Percentiles rank a stretch among this genome's conserved stretches.
Evolutionary conservation across 37 sponge, comb jelly and placozoan genomes (phyloP).

Genomic region (Chondrosia reniformis): DNA sequence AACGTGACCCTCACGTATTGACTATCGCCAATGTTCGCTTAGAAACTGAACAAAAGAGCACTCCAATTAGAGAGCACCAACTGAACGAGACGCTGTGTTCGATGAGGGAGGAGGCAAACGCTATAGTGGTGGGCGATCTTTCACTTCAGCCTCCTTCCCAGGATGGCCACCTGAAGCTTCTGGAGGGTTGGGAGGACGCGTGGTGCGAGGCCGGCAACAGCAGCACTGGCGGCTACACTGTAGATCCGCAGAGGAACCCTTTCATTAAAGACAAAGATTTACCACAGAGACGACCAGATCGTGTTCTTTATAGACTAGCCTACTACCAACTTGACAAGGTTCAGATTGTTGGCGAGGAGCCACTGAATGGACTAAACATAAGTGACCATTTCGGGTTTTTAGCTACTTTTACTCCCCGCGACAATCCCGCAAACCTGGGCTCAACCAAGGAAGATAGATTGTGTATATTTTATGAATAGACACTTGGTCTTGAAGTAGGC

Average conservation of each 20-base stretch:
- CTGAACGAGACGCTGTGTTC: slow-evolving; percentile 47
- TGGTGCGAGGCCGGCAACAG: slow-evolving; percentile 48
- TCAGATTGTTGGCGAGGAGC: slow-evolving; percentile 49
- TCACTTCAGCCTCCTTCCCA: slow-evolving; percentile 19
- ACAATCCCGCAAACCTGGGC: not conserved
- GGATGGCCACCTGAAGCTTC: slow-evolving; percentile 42
- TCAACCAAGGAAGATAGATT: slow-evolving; percentile 1
- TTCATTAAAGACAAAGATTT: slow-evolving; percentile 41
- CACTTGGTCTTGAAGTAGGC: too few species aligned
- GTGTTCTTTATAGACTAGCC: slow-evolving; percentile 39
- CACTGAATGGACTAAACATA: not conserved
- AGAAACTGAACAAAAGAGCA: slow-evolving; percentile 23
- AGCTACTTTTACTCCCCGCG: slow-evolving; percentile 30
- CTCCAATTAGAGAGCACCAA: slow-evolving; percentile 45
- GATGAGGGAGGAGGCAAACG: slow-evolving; percentile 35
- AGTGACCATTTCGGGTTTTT: slow-evolving; percentile 66
- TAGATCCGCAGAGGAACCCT: slow-evolving; percentile 47
- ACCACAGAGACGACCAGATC: slow-evolving; percentile 50
- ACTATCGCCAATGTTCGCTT: slow-evolving; percentile 43
- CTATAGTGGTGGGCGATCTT: slow-evolving; percentile 53
- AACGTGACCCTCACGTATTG: slow-evolving; percentile 44
- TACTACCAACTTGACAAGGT: slow-evolving; percentile 57
- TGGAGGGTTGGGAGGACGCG: slow-evolving; percentile 65
- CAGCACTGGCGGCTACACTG: slow-evolving; percentile 37
- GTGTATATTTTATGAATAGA: slow-evolving; percentile 38